Evolutionary conservation across 2,113 vertebrate genomes (phyloP).

Genomic region (Megatriorchis doriae): DNA sequence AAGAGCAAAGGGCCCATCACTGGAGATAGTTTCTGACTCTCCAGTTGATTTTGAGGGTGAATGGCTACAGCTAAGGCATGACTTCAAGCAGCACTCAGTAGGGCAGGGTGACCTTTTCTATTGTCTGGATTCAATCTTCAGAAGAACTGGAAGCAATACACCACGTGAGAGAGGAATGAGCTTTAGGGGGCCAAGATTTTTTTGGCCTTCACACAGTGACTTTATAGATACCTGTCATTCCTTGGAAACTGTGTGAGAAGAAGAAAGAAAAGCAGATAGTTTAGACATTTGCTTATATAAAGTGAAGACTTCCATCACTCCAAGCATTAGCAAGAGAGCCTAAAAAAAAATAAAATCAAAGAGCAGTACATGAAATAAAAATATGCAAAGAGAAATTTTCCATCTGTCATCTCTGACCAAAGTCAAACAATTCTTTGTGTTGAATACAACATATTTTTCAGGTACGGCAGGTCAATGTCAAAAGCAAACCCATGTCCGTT

Average conservation of each 20-base stretch:
- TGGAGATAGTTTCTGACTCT: not conserved
- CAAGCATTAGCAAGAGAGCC: not conserved
- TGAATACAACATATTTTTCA: not conserved
- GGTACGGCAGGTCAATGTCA: not conserved
- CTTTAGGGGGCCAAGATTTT: not conserved
- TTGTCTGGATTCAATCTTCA: not conserved
- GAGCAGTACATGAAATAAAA: not conserved
- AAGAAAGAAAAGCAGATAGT: not conserved
- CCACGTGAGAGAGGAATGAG: rapidly evolving
- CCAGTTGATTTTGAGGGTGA: not conserved
- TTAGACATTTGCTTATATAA: not conserved
- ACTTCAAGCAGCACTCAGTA: not conserved
- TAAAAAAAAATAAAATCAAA: not conserved
- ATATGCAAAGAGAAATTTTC: not conserved
- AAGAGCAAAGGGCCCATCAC: not conserved
- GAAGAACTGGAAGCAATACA: not conserved
- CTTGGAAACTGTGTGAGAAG: not conserved
- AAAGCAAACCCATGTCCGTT: not conserved
- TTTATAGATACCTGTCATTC: not conserved
- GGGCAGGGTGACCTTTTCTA: not conserved
- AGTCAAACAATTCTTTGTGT: not conserved
- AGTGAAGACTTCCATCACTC: not conserved
- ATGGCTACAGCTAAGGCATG: not conserved
- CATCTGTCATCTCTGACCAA: not conserved
- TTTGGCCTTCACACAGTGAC: not conserved